Evolutionary conservation across 1,140 invertebrate species (phyloP).

Genomic region (Drosophila neocordata): DNA sequence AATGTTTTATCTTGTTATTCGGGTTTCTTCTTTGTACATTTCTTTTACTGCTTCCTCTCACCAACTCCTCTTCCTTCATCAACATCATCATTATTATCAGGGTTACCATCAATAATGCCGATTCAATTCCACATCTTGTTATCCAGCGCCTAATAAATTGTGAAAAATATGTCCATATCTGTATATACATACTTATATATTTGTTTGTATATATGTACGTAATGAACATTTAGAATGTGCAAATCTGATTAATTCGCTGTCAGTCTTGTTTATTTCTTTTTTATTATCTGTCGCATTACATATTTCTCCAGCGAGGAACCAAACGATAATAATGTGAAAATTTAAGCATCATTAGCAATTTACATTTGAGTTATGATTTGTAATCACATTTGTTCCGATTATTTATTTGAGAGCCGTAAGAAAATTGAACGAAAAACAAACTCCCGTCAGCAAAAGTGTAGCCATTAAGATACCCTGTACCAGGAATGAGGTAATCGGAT

Average conservation of each 20-base stretch:
- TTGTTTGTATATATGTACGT: neutral
- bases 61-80: neutral
- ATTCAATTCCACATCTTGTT: constrained; percentile 16
- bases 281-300: neutral
- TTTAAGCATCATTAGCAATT: constrained; percentile 14
- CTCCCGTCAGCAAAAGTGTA: too few relatives aligned
- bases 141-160: neutral
- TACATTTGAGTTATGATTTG: constrained; percentile 6
- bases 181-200: too few relatives aligned
- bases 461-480: neutral
- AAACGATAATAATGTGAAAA: neutral
- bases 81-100: neutral
- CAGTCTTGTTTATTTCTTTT: neutral
- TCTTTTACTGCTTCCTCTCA: neutral
- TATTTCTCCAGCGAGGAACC: neutral
- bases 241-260: constrained; percentile 17
- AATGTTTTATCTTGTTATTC: neutral
- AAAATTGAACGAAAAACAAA: neutral
- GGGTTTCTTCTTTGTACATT: neutral
- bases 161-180: neutral
- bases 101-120: constrained; percentile 17
- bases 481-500: too few relatives aligned
- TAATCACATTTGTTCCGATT: neutral
- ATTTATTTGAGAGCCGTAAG: neutral
- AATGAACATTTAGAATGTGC: neutral